These are phyloP conservation scores for Hyles lineata DNA, from an alignment of 2,888 invertebrate species.

Conservation along the genomic window DNA sequence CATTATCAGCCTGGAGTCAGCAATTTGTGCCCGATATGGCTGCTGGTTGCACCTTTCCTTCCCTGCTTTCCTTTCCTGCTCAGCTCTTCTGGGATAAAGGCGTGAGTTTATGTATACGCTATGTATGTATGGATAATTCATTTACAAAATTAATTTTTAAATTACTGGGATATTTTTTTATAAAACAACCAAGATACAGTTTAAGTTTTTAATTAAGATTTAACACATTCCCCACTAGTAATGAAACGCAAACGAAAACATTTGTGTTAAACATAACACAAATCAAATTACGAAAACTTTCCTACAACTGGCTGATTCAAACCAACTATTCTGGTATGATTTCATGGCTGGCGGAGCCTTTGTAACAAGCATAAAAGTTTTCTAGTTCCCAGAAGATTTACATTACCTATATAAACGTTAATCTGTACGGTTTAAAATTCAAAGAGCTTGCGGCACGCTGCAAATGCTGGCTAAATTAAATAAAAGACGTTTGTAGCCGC, in stretches of 20 bases:
- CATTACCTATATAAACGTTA: conserved; percentile 46
- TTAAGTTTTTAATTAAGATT: no score
- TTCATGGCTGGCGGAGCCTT: background rate
- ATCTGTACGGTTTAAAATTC: conserved; percentile 62
- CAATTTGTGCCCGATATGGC: no score
- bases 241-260: background rate
- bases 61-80: no score
- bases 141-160: no score
- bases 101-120: no score
- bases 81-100: no score
- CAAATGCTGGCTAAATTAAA: conserved; percentile 58
- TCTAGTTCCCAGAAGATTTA: conserved; percentile 18
- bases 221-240: no score
- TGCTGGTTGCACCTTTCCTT: no score
- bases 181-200: no score
- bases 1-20: no score
- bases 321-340: background rate
- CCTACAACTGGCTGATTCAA: background rate
- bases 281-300: background rate
- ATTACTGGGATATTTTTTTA: no score
- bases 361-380: conserved; percentile 7
- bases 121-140: no score
- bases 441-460: conserved; percentile 54
- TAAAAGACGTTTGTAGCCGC: conserved; percentile 52
- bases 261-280: background rate